These are phyloP conservation scores for Ptychodera flava DNA, from an alignment of 35 echinoderm and acorn worm species.

Conservation along the genomic window DNA sequence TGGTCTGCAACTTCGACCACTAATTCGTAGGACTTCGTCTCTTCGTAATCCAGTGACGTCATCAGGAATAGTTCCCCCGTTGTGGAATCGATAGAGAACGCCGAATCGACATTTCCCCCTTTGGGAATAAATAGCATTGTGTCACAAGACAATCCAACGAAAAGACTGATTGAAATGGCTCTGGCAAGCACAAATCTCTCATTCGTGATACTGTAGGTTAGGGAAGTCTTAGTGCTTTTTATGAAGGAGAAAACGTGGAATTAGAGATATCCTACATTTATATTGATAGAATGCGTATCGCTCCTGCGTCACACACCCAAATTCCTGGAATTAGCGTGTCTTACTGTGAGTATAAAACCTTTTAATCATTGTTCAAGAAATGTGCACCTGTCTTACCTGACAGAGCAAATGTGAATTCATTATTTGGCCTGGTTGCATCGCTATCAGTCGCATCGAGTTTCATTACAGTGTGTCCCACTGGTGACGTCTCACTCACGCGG, in stretches of 20 bases:
- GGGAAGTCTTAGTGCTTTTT: too few species aligned
- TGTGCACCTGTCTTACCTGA: neutral
- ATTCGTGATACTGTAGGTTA: too few species aligned
- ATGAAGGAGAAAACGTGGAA: too few species aligned
- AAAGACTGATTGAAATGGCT: too few species aligned
- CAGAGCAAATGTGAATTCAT: neutral
- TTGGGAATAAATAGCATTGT: neutral
- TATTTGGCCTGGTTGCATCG: neutral
- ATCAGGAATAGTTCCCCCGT: neutral
- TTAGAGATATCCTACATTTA: too few species aligned
- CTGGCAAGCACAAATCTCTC: too few species aligned
- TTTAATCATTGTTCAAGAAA: too few species aligned
- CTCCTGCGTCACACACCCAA: too few species aligned
- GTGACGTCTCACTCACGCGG: neutral
- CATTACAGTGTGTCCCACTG: neutral
- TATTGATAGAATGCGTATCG: too few species aligned
- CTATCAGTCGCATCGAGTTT: neutral
- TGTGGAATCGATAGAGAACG: neutral
- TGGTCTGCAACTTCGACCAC: neutral
- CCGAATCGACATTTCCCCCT: neutral
- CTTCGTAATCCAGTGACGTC: neutral
- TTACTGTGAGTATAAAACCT: too few species aligned
- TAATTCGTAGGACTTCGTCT: neutral
- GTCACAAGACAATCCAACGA: too few species aligned
- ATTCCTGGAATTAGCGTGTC: too few species aligned